phyloP scores from a whole-genome alignment of 1,140 invertebrate species.

The Adoxophyes honmai region DNA sequence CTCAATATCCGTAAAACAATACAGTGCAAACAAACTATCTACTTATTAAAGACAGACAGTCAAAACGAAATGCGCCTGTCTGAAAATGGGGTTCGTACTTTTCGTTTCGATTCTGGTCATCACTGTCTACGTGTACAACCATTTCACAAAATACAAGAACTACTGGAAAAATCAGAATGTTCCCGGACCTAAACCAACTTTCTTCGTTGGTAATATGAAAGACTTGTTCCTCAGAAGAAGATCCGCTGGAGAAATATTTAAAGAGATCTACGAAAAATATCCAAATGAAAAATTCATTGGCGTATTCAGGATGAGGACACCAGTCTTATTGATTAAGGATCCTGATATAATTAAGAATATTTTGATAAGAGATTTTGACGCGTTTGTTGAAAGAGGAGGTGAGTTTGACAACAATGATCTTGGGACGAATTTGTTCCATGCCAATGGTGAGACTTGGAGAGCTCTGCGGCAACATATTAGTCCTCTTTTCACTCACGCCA shows the following conservation, averaged over 20 bases:
- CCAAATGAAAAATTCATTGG: constrained; percentile 48
- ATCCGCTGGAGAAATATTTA: constrained; percentile 22
- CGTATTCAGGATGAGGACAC: constrained; percentile 53
- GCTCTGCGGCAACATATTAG: constrained; percentile 73
- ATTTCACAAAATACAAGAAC: constrained; percentile 30
- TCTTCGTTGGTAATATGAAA: constrained; percentile 34
- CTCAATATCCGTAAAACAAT: too few relatives aligned
- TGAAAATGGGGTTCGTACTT: too few relatives aligned
- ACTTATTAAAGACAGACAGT: too few relatives aligned
- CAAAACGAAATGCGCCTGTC: too few relatives aligned
- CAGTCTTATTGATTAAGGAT: constrained; percentile 75
- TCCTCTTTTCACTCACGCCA: constrained; percentile 78
- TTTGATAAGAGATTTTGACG: constrained; percentile 78
- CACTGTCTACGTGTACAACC: too few relatives aligned
- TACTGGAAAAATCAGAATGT: constrained; percentile 35
- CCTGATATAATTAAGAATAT: constrained; percentile 79
- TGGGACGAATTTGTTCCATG: constrained; percentile 59
- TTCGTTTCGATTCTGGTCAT: too few relatives aligned
- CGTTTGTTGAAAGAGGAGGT: constrained; percentile 72
- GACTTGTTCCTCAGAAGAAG: constrained; percentile 26
- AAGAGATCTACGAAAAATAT: constrained; percentile 33
- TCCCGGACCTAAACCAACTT: constrained; percentile 22
- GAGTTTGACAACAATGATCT: constrained; percentile 74
- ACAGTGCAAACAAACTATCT: too few relatives aligned
- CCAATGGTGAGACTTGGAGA: constrained; percentile 76